Conservation (phyloP, 1,140 invertebrate genomes). For the Bombus confusus region DNA sequence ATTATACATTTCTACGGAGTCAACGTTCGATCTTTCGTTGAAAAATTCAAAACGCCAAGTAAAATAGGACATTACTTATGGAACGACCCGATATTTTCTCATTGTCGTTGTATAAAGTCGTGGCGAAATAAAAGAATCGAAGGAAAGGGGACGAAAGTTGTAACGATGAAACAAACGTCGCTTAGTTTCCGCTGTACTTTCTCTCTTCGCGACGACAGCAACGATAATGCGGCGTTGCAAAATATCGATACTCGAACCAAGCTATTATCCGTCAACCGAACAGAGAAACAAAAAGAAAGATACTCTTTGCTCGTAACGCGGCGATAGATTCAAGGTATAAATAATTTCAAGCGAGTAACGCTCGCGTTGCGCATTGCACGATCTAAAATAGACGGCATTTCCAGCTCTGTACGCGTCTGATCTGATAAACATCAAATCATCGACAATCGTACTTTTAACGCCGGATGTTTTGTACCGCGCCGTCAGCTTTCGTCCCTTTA, state of each 20-base stretch:
- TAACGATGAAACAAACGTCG: too few species aligned
- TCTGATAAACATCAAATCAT: background rate
- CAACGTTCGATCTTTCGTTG: too few species aligned
- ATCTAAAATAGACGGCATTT: background rate
- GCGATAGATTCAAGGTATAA: background rate
- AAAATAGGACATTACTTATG: too few species aligned
- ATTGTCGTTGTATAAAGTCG: background rate
- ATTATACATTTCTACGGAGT: too few species aligned
- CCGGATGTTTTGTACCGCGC: background rate
- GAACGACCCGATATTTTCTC: too few species aligned
- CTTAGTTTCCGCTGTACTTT: too few species aligned
- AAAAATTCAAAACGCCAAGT: too few species aligned
- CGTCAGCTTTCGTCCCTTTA: background rate
- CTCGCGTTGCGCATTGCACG: background rate
- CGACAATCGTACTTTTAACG: background rate
- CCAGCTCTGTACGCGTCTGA: background rate
- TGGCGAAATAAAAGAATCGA: background rate
- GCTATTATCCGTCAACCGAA: too few species aligned
- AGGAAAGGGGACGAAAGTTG: background rate
- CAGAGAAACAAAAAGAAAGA: background rate
- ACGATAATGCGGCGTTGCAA: too few species aligned
- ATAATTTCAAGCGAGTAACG: background rate
- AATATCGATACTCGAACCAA: background rate
- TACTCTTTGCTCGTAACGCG: too few species aligned
- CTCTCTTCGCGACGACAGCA: too few species aligned